Base-by-base conservation (phyloP, 2,797 vertebrate genomes). In the Hyperoplus lanceolatus region DNA sequence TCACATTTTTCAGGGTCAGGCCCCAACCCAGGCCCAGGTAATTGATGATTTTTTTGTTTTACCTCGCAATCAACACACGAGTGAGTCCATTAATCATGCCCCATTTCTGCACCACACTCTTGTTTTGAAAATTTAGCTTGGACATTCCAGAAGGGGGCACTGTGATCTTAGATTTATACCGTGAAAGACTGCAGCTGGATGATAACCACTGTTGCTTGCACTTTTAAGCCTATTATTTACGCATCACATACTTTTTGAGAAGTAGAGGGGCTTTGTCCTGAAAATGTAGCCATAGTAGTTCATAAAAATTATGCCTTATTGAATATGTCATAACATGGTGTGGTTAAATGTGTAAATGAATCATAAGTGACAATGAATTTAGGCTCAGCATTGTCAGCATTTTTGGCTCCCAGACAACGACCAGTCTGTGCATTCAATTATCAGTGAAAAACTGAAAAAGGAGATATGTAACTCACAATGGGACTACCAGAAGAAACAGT, bases 121-220 rank as follows among this genome's bases (percentile, higher is more conserved):
- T 1, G 21, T 51, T 62, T 46, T 8, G 6, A 6, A n/a, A n/a
- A 55, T 14, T 39, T 13, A 15, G 21, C 3, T 53, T 76, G 1
- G 1, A 71, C 39, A 45, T 14, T 4, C 83, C 93, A 90, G 63
- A 67, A 79, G 93, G 89, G 87, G 94, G 92, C 91, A 66, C 82
- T 92, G 85, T 87, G 75, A 70, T 62, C 36, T 63, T 68, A 84
- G 46, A 21, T 29, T 69, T 66, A 13, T 3, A 36, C 39, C 2
- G 36, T 57, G 18, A 13, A 10, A 42, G 21, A 14, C 42, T 77
- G 70, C 61, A 82, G 58, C 60, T 75, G 61, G 41, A 58, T 65
- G 62, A 29, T 8, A 11, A 38, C 48, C 56, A 50, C 29, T 65
- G 43, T 41, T 73, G 41, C 38, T 66, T 73, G 38, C 51, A 61